Percentiles rank a stretch among this genome's conserved stretches.
Evolutionary conservation across 2,888 invertebrate genomes (phyloP).

Genomic region (Melangyna quadrimaculata): DNA sequence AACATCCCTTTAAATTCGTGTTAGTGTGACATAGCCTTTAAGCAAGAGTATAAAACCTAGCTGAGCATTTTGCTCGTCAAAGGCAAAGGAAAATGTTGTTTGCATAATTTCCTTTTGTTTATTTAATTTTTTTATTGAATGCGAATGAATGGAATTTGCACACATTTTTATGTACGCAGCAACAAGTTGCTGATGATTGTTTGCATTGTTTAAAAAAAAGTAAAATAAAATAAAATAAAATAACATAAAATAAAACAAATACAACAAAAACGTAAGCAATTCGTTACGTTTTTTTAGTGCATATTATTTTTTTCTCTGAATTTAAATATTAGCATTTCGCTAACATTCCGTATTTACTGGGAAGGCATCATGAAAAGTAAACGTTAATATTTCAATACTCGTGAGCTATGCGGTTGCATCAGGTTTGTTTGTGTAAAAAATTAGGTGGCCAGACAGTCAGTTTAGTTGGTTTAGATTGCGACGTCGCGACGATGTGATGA

Average conservation of each 20-base stretch:
- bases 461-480: background rate
- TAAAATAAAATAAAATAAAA: background rate
- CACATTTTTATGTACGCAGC: constrained; percentile 55
- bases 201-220: constrained; percentile 1
- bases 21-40: no score
- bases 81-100: background rate
- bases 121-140: constrained; percentile 33
- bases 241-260: background rate
- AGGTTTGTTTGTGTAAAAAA: constrained; percentile 2
- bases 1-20: no score
- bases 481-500: no score
- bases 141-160: constrained; percentile 46
- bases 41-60: background rate
- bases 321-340: constrained; percentile 20
- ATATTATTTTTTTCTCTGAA: background rate
- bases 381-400: constrained; percentile 5
- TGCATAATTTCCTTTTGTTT: constrained; percentile 57
- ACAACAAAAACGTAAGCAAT: constrained; percentile 12
- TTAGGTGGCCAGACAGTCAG: background rate
- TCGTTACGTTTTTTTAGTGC: background rate
- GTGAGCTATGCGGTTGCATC: background rate
- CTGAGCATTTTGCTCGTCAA: background rate
- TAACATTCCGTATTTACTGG: constrained; percentile 19
- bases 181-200: constrained; percentile 55
- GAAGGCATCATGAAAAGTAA: constrained; percentile 2